phyloP scores from a whole-genome alignment of 2,888 invertebrate species.

The Diloba caeruleocephala region DNA sequence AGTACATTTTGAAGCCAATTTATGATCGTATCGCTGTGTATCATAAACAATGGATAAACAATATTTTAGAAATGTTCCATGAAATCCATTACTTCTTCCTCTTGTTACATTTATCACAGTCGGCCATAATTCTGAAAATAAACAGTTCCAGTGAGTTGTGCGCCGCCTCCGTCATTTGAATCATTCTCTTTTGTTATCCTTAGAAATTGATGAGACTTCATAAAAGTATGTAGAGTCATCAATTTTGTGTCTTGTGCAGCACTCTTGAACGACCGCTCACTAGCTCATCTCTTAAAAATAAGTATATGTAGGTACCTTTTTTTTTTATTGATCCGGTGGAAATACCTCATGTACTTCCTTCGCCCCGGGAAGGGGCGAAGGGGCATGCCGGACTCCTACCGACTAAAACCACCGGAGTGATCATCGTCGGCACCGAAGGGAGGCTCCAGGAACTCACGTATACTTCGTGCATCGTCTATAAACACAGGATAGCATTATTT shows the following conservation, averaged over 20 bases:
- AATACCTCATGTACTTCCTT: no score
- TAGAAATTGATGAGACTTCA: constrained; percentile 16
- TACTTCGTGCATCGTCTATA: no score
- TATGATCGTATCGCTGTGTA: constrained; percentile 15
- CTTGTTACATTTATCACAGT: constrained; percentile 27
- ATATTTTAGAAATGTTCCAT: constrained; percentile 36
- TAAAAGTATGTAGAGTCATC: not conserved
- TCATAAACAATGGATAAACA: constrained; percentile 24
- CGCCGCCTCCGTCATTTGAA: constrained; percentile 26
- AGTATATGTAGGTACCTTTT: no score
- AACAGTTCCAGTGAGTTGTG: constrained; percentile 19
- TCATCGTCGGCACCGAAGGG: no score
- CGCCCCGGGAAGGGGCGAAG: no score
- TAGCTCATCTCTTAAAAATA: no score
- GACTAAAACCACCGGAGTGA: no score
- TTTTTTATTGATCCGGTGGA: no score
- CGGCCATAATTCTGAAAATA: constrained; percentile 23
- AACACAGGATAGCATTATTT: no score
- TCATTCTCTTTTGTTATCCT: constrained; percentile 26
- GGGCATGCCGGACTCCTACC: no score
- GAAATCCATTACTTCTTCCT: constrained; percentile 29
- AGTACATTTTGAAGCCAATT: constrained; percentile 38
- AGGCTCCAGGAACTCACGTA: no score
- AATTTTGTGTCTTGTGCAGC: not conserved
- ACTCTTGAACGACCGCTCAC: no score